These are phyloP conservation scores for Ormyrus labotus DNA, from an alignment of 2,888 invertebrate genomes.

Conservation along the genomic window DNA sequence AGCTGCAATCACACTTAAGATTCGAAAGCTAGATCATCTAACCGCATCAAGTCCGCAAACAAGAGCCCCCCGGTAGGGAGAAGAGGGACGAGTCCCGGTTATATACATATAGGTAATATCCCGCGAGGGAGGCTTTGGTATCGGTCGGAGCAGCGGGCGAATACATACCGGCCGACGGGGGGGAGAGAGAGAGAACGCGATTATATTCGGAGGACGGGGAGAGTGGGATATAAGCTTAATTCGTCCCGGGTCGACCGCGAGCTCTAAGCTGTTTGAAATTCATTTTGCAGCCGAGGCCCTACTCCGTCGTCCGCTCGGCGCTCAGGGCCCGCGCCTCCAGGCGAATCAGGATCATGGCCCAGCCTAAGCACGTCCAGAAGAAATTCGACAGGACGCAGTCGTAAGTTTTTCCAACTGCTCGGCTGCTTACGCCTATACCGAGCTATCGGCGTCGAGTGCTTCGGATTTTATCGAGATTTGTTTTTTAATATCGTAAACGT, in stretches of 20 bases:
- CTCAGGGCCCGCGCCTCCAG: constrained; percentile 64
- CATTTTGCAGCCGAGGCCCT: constrained; percentile 62
- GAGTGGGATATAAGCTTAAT: constrained; percentile 35
- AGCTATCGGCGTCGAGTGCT: too few relatives aligned
- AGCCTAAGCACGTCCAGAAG: constrained; percentile 61
- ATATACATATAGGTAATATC: constrained; percentile 3
- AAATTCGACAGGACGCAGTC: constrained; percentile 60
- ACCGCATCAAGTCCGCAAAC: constrained; percentile 28
- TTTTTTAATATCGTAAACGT: too few relatives aligned
- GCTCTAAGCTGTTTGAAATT: constrained; percentile 56
- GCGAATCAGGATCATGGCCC: constrained; percentile 67
- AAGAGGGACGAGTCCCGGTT: background rate
- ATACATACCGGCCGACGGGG: background rate
- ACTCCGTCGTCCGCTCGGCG: constrained; percentile 60
- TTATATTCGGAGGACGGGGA: constrained; percentile 32
- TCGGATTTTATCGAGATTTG: too few relatives aligned
- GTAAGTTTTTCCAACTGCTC: constrained; percentile 36
- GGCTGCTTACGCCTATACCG: too few relatives aligned
- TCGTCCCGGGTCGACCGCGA: constrained; percentile 34
- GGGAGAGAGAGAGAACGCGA: constrained; percentile 8
- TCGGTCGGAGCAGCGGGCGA: background rate
- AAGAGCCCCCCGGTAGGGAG: background rate
- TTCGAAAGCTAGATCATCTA: constrained; percentile 25
- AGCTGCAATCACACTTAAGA: constrained; percentile 42
- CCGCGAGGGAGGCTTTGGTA: constrained; percentile 35